Evolutionary conservation across 2,797 vertebrate genomes (phyloP).

Genomic region (Periparus ater): DNA sequence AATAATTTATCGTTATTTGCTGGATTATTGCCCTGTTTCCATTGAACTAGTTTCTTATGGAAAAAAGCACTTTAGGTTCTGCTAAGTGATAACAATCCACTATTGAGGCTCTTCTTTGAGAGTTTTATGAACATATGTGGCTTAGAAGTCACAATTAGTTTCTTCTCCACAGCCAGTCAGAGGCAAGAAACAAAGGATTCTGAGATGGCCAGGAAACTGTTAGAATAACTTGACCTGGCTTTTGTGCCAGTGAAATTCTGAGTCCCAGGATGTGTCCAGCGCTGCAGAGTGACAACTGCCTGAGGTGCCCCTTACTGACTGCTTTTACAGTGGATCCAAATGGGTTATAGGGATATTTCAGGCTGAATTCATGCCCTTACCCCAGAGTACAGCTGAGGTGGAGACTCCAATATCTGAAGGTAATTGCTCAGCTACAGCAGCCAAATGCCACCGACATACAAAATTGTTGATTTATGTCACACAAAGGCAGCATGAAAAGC

Average conservation of each 20-base stretch:
- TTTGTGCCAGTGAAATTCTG: neutral
- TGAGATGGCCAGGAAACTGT: neutral
- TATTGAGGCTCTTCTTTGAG: neutral
- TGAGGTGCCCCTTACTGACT: neutral
- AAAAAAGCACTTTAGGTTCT: neutral
- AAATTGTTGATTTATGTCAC: slow-evolving; percentile 58
- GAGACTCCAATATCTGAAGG: slow-evolving; percentile 10
- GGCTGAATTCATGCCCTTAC: neutral
- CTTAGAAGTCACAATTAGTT: neutral
- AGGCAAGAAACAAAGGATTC: neutral
- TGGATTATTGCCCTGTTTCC: neutral
- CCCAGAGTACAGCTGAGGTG: neutral
- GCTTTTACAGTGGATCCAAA: neutral
- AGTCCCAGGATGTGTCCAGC: neutral
- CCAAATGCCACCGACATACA: neutral
- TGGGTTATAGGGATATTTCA: neutral
- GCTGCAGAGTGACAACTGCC: neutral
- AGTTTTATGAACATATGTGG: neutral
- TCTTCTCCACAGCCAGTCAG: neutral
- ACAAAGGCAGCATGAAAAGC: slow-evolving; percentile 36
- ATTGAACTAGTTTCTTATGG: too few relatives aligned
- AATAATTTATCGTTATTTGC: neutral
- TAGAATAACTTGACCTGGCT: neutral
- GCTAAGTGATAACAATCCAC: neutral
- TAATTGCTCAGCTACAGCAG: slow-evolving; percentile 44